A percentile compares a stretch with the other conserved stretches of the same genome.
Evolutionary conservation across 1,140 invertebrate genomes (phyloP).

Genomic region (Heterodera carotae): DNA sequence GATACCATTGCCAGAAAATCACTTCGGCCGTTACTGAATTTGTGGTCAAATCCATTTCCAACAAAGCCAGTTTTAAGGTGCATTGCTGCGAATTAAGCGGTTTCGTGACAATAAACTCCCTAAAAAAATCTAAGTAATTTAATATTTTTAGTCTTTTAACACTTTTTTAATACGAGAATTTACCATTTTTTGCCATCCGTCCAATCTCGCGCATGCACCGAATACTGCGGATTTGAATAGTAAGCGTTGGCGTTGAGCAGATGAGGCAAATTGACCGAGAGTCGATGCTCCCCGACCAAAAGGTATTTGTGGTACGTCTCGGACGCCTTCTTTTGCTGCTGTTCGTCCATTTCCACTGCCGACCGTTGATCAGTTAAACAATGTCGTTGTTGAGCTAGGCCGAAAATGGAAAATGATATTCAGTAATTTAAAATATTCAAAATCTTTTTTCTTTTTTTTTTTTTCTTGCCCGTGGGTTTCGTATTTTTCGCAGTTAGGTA

Average conservation of each 20-base stretch:
- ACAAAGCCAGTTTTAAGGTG: slow-evolving; percentile 4
- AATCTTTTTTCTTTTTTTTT: no score
- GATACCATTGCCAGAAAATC: slow-evolving; percentile 25
- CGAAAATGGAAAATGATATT: no score
- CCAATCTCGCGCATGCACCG: slow-evolving; percentile 9
- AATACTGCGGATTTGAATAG: slow-evolving; percentile 6
- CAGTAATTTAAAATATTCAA: no score
- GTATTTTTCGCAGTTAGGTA: not conserved
- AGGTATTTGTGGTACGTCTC: slow-evolving; percentile 4
- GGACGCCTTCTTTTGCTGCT: not conserved
- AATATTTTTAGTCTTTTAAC: not conserved
- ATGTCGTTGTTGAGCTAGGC: not conserved
- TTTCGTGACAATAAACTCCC: slow-evolving; percentile 21
- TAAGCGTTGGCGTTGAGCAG: slow-evolving; percentile 16
- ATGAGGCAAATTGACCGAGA: slow-evolving; percentile 14
- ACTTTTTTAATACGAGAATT: not conserved
- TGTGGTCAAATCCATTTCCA: slow-evolving; percentile 17
- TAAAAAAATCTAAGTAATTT: not conserved
- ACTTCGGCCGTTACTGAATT: slow-evolving; percentile 17
- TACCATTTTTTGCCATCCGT: slow-evolving; percentile 28
- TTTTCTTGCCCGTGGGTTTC: no score
- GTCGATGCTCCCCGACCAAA: slow-evolving; percentile 13
- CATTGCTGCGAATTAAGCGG: not conserved
- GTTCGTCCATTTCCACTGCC: not conserved
- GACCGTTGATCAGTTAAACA: not conserved